Conservation (phyloP, 2,888 invertebrate species). For the Trissonchulus latispiculum region DNA sequence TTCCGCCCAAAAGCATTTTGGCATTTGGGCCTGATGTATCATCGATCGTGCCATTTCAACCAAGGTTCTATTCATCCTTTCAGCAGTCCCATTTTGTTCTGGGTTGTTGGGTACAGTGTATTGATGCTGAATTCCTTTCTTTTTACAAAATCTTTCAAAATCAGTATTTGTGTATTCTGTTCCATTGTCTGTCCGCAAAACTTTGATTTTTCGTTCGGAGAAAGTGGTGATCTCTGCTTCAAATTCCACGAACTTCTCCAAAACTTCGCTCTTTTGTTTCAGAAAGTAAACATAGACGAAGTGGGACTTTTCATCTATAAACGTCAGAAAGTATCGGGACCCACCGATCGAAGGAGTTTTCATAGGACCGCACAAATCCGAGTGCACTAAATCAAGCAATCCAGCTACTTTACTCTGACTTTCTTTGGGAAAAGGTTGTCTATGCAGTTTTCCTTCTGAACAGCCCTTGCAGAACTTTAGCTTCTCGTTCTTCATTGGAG, state of each 20-base stretch:
- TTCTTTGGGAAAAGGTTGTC: neutral
- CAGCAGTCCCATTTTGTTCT: conserved; percentile 24
- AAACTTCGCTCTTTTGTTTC: neutral
- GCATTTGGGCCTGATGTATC: conserved; percentile 25
- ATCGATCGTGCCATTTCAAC: conserved; percentile 28
- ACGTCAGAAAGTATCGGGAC: neutral
- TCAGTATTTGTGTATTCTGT: conserved; percentile 23
- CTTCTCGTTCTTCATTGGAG: neutral
- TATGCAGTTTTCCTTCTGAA: neutral
- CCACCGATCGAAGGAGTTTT: neutral
- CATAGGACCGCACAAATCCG: neutral
- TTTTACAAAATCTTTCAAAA: conserved; percentile 24
- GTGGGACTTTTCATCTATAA: neutral
- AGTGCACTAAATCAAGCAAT: neutral
- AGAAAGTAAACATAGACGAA: neutral
- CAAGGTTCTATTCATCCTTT: conserved; percentile 30
- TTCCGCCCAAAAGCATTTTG: conserved; percentile 29
- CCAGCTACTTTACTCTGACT: neutral
- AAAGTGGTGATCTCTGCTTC: neutral
- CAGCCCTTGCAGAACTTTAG: neutral
- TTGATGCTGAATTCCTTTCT: conserved; percentile 27
- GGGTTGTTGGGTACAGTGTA: conserved; percentile 27
- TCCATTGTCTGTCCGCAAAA: conserved; percentile 22
- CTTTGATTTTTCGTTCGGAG: conserved; percentile 16
- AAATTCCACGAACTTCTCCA: neutral